These are phyloP conservation scores for Prunella strophiata DNA, from an alignment of 2,797 vertebrate species.

Conservation along the genomic window DNA sequence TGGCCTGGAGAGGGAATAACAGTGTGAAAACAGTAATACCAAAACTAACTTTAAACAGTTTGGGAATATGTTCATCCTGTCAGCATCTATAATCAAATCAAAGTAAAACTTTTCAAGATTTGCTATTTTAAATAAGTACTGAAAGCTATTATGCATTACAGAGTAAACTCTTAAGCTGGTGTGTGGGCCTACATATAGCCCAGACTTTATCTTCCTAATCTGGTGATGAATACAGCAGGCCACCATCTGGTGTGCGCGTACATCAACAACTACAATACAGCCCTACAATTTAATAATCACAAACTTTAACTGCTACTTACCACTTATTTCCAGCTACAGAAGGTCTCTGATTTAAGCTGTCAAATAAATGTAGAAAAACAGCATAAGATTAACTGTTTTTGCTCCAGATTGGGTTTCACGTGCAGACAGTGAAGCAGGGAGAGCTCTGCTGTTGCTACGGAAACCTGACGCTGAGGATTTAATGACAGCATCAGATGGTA, in stretches of 20 bases:
- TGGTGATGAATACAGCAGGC: slow-evolving; percentile 61
- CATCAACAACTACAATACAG: slow-evolving; percentile 41
- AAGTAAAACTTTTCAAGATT: background rate
- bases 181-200: slow-evolving; percentile 57
- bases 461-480: slow-evolving; percentile 70
- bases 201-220: slow-evolving; percentile 80
- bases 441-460: slow-evolving; percentile 71
- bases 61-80: background rate
- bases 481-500: slow-evolving; percentile 55
- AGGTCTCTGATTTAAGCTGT: slow-evolving; percentile 26
- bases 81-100: background rate
- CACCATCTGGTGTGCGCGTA: slow-evolving; percentile 73
- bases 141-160: slow-evolving; percentile 16
- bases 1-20: background rate
- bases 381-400: slow-evolving; percentile 31
- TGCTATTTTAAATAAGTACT: background rate
- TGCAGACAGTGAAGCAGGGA: slow-evolving; percentile 1
- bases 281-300: slow-evolving; percentile 57
- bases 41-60: background rate
- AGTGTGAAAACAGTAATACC: background rate
- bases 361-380: background rate
- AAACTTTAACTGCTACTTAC: slow-evolving; percentile 56
- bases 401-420: slow-evolving; percentile 3
- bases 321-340: slow-evolving; percentile 40
- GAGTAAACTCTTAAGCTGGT: slow-evolving; percentile 43